phyloP scores from a whole-genome alignment of 1,140 invertebrate genomes.

The Drosophila bocki region DNA sequence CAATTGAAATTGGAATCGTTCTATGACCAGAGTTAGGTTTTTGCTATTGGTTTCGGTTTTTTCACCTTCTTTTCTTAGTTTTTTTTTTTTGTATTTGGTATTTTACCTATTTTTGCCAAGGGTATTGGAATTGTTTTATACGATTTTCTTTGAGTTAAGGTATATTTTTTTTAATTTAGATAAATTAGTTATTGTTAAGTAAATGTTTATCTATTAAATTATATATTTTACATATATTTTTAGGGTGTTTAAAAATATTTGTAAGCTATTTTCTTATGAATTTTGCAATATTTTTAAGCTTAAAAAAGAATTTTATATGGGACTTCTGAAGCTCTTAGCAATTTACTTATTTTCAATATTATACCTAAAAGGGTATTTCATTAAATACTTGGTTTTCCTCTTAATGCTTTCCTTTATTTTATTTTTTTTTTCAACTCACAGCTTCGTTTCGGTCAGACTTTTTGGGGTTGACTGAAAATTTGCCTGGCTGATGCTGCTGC shows the following conservation, averaged over 20 bases:
- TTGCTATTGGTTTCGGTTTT: conserved; percentile 29
- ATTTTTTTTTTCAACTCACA: conserved; percentile 5
- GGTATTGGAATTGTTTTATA: neutral
- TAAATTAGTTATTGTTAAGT: too few species aligned
- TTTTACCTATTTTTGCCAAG: conserved; percentile 10
- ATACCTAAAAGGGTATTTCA: neutral
- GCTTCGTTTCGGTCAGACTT: conserved; percentile 54
- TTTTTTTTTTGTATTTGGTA: neutral
- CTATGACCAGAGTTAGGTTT: conserved; percentile 56
- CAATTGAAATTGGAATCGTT: conserved; percentile 63
- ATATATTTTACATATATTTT: neutral
- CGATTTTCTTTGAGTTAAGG: neutral
- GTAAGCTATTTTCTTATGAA: neutral
- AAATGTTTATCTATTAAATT: too few species aligned
- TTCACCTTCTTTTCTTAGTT: conserved; percentile 5
- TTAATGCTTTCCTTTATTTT: neutral
- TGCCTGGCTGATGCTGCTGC: conserved; percentile 41
- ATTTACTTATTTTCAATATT: too few species aligned
- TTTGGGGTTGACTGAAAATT: conserved; percentile 58
- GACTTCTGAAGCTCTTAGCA: neutral
- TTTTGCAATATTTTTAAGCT: neutral
- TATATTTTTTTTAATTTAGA: neutral
- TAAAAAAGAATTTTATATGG: too few species aligned
- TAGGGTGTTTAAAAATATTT: neutral
- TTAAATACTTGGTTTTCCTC: neutral